Evolutionary conservation across 2,113 vertebrate genomes (phyloP).

Genomic region (Mugil cephalus): DNA sequence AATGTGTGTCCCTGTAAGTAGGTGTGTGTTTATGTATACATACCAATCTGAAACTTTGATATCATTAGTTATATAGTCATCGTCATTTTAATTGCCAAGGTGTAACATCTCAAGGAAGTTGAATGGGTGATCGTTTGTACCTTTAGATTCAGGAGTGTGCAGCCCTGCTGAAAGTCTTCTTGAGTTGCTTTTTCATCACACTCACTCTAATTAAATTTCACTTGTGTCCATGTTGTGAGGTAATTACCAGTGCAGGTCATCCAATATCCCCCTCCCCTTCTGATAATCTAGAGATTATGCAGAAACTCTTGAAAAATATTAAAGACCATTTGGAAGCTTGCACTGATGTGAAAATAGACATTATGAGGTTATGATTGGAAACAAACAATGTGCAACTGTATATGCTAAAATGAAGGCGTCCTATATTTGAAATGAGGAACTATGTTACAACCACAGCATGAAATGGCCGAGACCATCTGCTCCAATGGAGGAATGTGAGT

Average conservation of each 20-base stretch:
- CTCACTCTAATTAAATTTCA: constrained; percentile 43
- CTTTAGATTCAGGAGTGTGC: constrained; percentile 10
- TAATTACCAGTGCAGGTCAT: constrained; percentile 39
- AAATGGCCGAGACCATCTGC: no score
- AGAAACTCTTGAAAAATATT: neutral
- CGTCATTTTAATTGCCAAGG: constrained; percentile 48
- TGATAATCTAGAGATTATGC: constrained; percentile 28
- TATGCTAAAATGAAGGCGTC: no score
- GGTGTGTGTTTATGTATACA: no score
- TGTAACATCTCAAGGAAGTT: constrained; percentile 33
- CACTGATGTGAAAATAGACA: no score
- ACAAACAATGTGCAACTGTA: no score
- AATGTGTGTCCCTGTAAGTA: no score
- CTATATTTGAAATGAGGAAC: no score
- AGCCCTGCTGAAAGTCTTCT: constrained; percentile 23
- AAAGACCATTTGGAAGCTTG: neutral
- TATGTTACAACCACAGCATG: no score
- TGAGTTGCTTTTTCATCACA: constrained; percentile 33
- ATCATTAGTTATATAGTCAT: constrained; percentile 35
- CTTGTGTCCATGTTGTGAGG: constrained; percentile 33
- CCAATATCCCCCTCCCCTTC: constrained; percentile 20
- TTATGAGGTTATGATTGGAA: no score
- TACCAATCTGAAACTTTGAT: no score
- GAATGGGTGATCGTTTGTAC: constrained; percentile 28
- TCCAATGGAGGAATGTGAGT: no score